Conservation (phyloP, 2,113 vertebrate species). For the Hippocampus barbouri region DNA sequence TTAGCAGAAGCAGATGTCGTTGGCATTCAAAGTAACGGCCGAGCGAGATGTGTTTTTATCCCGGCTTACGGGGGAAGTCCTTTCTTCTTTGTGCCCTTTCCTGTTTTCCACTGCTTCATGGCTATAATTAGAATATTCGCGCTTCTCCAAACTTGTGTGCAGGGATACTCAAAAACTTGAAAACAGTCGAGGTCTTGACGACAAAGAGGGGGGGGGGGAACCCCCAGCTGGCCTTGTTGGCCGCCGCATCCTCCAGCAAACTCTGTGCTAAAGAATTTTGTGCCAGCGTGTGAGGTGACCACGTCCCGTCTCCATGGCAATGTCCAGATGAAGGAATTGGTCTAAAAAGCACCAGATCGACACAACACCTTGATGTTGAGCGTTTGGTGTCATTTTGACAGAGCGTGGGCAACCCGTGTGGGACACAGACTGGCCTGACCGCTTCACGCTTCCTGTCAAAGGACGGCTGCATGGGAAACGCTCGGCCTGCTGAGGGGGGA, state of each 20-base stretch:
- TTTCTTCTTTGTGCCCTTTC: slow-evolving; percentile 46
- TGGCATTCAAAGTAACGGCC: slow-evolving; percentile 1
- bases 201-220: neutral
- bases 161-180: neutral
- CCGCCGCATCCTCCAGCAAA: slow-evolving; percentile 36
- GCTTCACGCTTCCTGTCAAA: slow-evolving; percentile 70
- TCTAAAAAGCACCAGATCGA: slow-evolving; percentile 3
- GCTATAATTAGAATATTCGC: slow-evolving; percentile 46
- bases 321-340: slow-evolving; percentile 7
- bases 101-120: slow-evolving; percentile 48
- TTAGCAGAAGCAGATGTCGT: slow-evolving; percentile 1
- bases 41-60: slow-evolving; percentile 17
- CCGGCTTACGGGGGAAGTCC: slow-evolving; percentile 27
- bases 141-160: slow-evolving; percentile 14
- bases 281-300: slow-evolving; percentile 24
- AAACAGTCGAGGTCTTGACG: slow-evolving; percentile 20
- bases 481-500: slow-evolving; percentile 56
- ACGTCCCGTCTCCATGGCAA: slow-evolving; percentile 44
- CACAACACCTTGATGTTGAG: neutral
- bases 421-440: slow-evolving; percentile 43
- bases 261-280: slow-evolving; percentile 38
- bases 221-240: slow-evolving; percentile 14
- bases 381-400: slow-evolving; percentile 52
- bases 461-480: slow-evolving; percentile 56
- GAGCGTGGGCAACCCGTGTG: slow-evolving; percentile 37